Conservation (phyloP, 2,888 invertebrate species). For the Zygaena filipendulae region DNA sequence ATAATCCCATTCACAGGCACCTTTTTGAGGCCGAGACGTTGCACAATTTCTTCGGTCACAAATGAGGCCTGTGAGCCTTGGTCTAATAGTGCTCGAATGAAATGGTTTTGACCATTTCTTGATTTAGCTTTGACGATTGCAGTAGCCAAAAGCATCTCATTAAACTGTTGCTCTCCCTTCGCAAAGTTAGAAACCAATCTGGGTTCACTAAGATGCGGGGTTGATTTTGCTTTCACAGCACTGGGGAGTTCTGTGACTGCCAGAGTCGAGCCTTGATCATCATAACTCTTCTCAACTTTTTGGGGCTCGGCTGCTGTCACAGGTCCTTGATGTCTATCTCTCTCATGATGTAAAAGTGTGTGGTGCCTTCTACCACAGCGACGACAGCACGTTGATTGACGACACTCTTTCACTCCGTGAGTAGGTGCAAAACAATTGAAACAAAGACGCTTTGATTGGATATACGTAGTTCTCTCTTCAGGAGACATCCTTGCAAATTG, state of each 20-base stretch:
- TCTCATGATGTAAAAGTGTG: conserved; percentile 16
- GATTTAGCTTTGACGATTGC: conserved; percentile 16
- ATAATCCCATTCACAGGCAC: conserved; percentile 11
- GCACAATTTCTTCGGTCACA: conserved; percentile 19
- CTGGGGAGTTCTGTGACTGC: conserved; percentile 2
- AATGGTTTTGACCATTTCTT: conserved; percentile 6
- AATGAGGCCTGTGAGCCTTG: conserved; percentile 22
- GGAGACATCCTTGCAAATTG: too few species aligned
- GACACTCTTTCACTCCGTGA: conserved; percentile 12
- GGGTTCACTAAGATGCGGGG: conserved; percentile 1
- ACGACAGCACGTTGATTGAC: conserved; percentile 10
- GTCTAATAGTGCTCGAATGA: conserved; percentile 18
- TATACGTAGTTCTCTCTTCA: too few species aligned
- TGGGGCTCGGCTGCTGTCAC: too few species aligned
- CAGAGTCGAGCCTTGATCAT: too few species aligned
- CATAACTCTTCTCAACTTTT: too few species aligned
- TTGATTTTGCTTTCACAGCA: not conserved
- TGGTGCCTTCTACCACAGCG: conserved; percentile 15
- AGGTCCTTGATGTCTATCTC: too few species aligned
- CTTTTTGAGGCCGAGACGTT: conserved; percentile 16
- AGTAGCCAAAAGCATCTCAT: conserved; percentile 18
- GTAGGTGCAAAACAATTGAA: conserved; percentile 16
- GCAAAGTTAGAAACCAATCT: conserved; percentile 5
- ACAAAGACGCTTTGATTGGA: conserved; percentile 10
- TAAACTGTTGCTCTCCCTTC: not conserved